Evolutionary conservation across 2,797 vertebrate species (phyloP), one percentile per base, ranked within the genome.

Genomic region (Diglossa cyanea): DNA sequence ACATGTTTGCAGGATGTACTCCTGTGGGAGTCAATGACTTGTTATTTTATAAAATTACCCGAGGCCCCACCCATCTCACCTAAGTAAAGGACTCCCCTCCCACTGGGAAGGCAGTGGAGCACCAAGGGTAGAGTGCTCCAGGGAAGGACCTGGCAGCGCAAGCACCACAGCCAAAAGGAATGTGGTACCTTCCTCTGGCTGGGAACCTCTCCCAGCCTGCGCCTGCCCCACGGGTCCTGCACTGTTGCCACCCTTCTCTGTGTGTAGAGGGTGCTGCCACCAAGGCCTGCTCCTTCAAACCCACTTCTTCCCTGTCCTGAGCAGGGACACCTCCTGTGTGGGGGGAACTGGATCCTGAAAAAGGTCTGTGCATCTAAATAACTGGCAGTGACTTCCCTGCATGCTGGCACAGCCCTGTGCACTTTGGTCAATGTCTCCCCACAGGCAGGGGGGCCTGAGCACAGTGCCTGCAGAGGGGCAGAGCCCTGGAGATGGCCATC

Each of bases 11-110:
- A 84, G 93, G 76, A 83, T 78, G 83, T 86, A 44, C 67, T 73
- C 47, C 79, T 60, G 85, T 77, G 74, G 88, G 87, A 95, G 89
- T 96, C 94, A 96, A 65, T 86, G 90, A 84, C 90, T 93, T 91
- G 93, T 86, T 89, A 92, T 95, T 96, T 97, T 96, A 97, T 96
- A 95, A 94, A 95, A 92, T 55, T 20, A 96, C 68, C 35, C 11
- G 63, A 87, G 51, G 94, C 88, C 40, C 95, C 96, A 94, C 97
- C 97, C 97, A 94, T 81, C 81, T 92, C 94, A 94, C 71, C 14
- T 88, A 95, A 86, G 75, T 60, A 40, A 63, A 94, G 77, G 44
- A 30, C 26, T 96, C 5, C 53, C 90, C 94, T 97, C 96, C 94
- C 95, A 90, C 81, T 86, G 67, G 24, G 0, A 47, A 62, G 71